Base-by-base conservation (phyloP, 1,140 invertebrate species). In the Musca vetustissima region DNA sequence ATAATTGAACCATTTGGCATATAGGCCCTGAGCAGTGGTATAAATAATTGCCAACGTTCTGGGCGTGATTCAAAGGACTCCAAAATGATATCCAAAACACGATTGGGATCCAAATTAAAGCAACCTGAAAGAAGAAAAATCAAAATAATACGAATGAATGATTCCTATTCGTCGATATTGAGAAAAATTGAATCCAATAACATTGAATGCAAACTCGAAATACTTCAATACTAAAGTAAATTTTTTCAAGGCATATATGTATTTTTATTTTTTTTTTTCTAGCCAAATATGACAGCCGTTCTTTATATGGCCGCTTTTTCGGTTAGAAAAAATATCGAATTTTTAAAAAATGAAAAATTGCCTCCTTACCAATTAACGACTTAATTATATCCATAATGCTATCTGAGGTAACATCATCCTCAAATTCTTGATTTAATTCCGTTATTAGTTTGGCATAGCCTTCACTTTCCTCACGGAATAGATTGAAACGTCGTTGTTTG, bases 401-500 rank as follows among this genome's bases (percentile, higher is more conserved):
- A 74, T 85, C 85, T 68, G 86, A 84, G 64, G 87, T 84, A 77
- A 85, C 83, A 76, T 85, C 86, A 79, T 89, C 89, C 49, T 87
- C 87, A 73, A 93, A 87, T 78, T 95, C 91, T 83, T 95, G 94
- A 87, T 93, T 96, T 67, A 99, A 85, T 86, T 99, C 97, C n/a
- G 94, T 92, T 48, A 99, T 92, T 7, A 99, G 86, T 84, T 99
- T 99, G 4, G 97, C 93, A 85, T 97, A 99, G 4, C 98, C 98
- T 89, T 99, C 98, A 85, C 92, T 97, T 85, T 99, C 98, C 86
- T 99, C 98, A 64, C 97, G 88, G 78, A 98, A 94, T 69, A 99
- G 87, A 86, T 99, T 99, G 83, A 98, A 99, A 78, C 99, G 99
- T 73, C 97, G 90, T 83, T 99, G 98, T 83, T 99, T 99, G 83